A percentile compares a stretch with the other conserved stretches of the same genome.
phyloP scores from a whole-genome alignment of 2,797 vertebrate species.

The Sebastes vulpes region DNA sequence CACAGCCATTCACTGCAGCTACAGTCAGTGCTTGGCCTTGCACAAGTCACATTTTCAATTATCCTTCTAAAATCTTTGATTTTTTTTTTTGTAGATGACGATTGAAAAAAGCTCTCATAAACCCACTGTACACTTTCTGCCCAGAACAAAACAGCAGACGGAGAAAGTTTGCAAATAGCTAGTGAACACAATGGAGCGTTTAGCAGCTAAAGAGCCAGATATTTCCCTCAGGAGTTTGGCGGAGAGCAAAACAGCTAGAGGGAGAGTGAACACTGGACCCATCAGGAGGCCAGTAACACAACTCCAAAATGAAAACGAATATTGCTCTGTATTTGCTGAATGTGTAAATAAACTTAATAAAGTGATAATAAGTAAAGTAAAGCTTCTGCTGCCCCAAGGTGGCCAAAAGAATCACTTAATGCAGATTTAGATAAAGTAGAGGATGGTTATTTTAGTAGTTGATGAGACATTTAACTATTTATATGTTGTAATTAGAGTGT shows the following conservation, averaged over 20 bases:
- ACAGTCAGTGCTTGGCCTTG: not conserved
- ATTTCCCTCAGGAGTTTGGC: not conserved
- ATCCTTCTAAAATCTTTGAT: not conserved
- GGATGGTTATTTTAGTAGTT: not conserved
- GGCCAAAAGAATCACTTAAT: not conserved
- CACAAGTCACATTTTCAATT: conserved; percentile 3
- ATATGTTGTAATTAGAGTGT: conserved; percentile 10
- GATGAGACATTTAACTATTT: conserved; percentile 2
- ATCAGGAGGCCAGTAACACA: not conserved
- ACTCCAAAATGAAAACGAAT: not conserved
- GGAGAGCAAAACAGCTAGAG: not conserved
- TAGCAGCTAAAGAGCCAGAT: not conserved
- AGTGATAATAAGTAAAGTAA: not conserved
- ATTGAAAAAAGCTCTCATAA: not conserved
- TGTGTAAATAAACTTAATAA: not conserved
- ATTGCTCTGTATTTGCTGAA: not conserved
- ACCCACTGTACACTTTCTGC: not conserved
- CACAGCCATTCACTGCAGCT: not conserved
- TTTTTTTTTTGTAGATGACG: not conserved
- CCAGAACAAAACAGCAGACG: not conserved
- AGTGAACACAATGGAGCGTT: not conserved
- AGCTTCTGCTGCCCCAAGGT: not conserved
- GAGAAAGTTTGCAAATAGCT: not conserved
- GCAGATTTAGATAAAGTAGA: not conserved
- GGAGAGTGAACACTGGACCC: not conserved